A percentile compares a stretch with the other conserved stretches of the same genome.
Conservation (phyloP, 2,113 vertebrate species). For the Lutjanus erythropterus region DNA sequence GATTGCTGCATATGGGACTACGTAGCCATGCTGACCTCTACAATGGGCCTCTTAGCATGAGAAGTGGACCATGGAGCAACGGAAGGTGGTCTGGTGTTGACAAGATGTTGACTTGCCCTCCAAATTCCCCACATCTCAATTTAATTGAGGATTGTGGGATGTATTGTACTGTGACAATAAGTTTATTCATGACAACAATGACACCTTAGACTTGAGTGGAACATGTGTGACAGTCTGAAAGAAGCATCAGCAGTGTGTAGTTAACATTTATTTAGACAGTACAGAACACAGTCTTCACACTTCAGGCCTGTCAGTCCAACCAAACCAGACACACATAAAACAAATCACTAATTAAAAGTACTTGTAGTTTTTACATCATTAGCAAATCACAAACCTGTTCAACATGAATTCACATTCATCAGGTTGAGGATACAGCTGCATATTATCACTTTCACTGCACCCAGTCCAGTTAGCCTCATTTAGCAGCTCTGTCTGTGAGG, state of each 20-base stretch:
- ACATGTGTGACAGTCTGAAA: background rate
- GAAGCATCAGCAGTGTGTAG: background rate
- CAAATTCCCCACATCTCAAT: no score
- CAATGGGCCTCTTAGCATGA: no score
- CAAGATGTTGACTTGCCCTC: no score
- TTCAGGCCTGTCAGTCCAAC: background rate
- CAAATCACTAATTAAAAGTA: background rate
- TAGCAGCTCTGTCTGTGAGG: background rate
- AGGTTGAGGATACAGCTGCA: background rate
- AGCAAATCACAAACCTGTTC: background rate
- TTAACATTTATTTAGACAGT: constrained; percentile 19
- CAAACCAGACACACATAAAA: background rate
- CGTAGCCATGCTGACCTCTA: no score
- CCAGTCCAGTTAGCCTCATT: background rate
- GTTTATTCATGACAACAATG: background rate
- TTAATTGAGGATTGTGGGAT: no score
- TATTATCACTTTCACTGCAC: background rate
- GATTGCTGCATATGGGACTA: no score
- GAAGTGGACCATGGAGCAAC: no score
- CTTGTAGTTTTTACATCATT: background rate
- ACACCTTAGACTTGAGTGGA: background rate
- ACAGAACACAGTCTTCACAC: background rate
- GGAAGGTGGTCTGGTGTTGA: no score
- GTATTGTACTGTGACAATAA: no score
- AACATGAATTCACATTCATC: background rate